A percentile compares a stretch with the other conserved stretches of the same genome.
Evolutionary conservation across 1,140 invertebrate genomes (phyloP).

Genomic region (Neodiprion virginianus): DNA sequence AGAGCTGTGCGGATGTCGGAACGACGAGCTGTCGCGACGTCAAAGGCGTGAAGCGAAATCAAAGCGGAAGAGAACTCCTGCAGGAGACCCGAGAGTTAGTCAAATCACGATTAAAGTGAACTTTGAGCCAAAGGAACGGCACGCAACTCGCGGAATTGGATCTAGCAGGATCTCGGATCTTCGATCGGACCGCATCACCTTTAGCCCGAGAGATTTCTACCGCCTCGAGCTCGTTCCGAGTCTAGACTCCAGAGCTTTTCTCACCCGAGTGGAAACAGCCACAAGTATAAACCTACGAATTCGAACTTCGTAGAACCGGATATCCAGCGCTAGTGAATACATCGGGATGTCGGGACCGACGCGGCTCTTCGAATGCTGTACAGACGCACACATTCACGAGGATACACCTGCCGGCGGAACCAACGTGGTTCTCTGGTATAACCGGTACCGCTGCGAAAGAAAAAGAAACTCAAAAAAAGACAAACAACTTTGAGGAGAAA

Average conservation of each 20-base stretch:
- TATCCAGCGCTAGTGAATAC: background rate
- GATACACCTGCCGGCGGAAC: background rate
- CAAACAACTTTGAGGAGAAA: background rate
- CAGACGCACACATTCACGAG: background rate
- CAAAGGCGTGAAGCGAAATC: constrained; percentile 4
- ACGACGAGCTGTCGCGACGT: background rate
- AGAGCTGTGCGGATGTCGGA: background rate
- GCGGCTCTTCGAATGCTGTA: background rate
- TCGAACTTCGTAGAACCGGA: background rate
- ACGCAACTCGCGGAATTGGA: constrained; percentile 4
- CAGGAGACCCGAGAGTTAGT: background rate
- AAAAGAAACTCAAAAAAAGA: background rate
- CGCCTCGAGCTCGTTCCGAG: background rate
- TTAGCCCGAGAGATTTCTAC: background rate
- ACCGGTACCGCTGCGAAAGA: background rate
- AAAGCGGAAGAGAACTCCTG: background rate
- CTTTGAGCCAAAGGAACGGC: background rate
- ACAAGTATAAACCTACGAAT: background rate
- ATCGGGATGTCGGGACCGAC: background rate
- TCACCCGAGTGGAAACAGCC: background rate
- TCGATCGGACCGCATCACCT: background rate
- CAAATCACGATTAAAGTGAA: constrained; percentile 7
- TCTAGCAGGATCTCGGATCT: background rate
- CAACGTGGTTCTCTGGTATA: background rate
- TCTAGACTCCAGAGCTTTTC: background rate